Conservation (phyloP, 2,888 invertebrate genomes). For the Hypercompe scribonia region DNA sequence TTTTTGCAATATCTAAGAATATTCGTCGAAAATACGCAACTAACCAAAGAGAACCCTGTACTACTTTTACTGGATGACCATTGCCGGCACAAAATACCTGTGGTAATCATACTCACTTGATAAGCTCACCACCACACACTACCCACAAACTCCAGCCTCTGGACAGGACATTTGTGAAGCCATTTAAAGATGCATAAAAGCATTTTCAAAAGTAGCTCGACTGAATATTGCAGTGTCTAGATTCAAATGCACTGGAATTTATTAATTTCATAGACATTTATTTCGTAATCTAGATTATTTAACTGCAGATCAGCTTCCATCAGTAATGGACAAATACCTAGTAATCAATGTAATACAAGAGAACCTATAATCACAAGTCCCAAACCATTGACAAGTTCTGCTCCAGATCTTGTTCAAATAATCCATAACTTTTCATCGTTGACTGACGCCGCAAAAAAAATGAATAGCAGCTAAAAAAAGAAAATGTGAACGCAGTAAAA, state of each 20-base stretch:
- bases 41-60: constrained; percentile 39
- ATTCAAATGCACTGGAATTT: neutral
- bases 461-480: constrained; percentile 5
- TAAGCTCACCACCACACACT: constrained; percentile 42
- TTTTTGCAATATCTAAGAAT: constrained; percentile 29
- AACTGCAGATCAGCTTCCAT: no score
- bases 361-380: no score
- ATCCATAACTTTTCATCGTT: constrained; percentile 30
- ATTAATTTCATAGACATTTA: constrained; percentile 12
- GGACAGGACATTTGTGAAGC: constrained; percentile 47
- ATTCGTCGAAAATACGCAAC: constrained; percentile 20
- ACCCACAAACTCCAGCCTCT: constrained; percentile 48
- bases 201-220: constrained; percentile 28
- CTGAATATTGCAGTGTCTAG: constrained; percentile 20
- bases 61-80: constrained; percentile 45
- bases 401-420: constrained; percentile 5
- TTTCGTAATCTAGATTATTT: constrained; percentile 16
- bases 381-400: no score
- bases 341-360: no score
- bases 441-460: constrained; percentile 33
- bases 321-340: no score
- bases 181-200: constrained; percentile 42
- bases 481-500: no score
- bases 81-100: constrained; percentile 42
- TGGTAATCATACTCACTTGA: constrained; percentile 38